A percentile compares a stretch with the other conserved stretches of the same genome.
phyloP scores from a whole-genome alignment of 2,888 invertebrate genomes.

The Agrotis ipsilon region DNA sequence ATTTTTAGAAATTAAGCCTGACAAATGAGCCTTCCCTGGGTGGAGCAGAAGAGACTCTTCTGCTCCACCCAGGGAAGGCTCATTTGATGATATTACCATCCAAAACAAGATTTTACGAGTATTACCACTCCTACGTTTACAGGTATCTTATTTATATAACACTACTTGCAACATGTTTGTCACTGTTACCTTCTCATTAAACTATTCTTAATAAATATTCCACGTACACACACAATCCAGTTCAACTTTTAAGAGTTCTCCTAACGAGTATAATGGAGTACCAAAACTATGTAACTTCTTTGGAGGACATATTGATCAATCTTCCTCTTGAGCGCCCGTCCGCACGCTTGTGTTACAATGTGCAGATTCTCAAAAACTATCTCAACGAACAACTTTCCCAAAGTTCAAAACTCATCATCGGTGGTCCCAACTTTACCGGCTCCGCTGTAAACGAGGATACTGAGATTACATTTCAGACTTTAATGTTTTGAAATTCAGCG shows the following conservation, averaged over 20 bases:
- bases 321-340: constrained; percentile 15
- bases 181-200: too few relatives aligned
- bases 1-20: too few relatives aligned
- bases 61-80: too few relatives aligned
- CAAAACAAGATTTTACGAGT: too few relatives aligned
- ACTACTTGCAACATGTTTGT: too few relatives aligned
- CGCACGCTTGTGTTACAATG: constrained; percentile 32
- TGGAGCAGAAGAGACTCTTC: too few relatives aligned
- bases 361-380: constrained; percentile 52
- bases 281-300: constrained; percentile 10
- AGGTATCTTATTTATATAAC: too few relatives aligned
- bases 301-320: constrained; percentile 45
- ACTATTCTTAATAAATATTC: background rate
- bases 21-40: too few relatives aligned
- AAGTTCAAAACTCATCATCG: constrained; percentile 54
- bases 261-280: constrained; percentile 1
- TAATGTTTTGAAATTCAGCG: constrained; percentile 3
- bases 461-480: constrained; percentile 33
- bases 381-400: constrained; percentile 43
- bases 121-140: too few relatives aligned
- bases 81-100: too few relatives aligned
- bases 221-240: background rate
- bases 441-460: constrained; percentile 20
- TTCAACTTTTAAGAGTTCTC: constrained; percentile 4
- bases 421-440: constrained; percentile 27